Conservation (phyloP, 2,797 vertebrate species). For the Rhinogobio ventralis region DNA sequence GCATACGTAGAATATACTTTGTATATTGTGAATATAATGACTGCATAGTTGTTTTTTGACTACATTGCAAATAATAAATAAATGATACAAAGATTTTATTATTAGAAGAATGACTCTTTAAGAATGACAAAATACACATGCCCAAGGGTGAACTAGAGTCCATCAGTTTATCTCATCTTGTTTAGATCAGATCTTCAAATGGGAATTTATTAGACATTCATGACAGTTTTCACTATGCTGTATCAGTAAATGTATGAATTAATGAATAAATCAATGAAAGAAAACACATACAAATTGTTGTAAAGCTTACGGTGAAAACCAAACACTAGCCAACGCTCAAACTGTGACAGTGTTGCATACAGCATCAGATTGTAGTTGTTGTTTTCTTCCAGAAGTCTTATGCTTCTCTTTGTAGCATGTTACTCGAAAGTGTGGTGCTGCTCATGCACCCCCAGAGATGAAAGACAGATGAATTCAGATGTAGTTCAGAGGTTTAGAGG, state of each 20-base stretch:
- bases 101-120: no score
- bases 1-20: no score
- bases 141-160: neutral
- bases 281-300: neutral
- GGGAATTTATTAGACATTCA: neutral
- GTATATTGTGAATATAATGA: no score
- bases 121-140: no score
- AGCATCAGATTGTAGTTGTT: neutral
- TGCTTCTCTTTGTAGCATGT: constrained; percentile 5
- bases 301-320: neutral
- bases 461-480: constrained; percentile 8
- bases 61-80: no score
- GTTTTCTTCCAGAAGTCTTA: neutral
- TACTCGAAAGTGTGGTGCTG: neutral
- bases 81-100: no score
- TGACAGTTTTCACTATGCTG: neutral
- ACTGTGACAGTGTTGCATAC: neutral
- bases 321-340: neutral
- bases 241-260: neutral
- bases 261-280: neutral
- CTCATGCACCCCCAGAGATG: constrained; percentile 11
- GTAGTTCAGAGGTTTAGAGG: constrained; percentile 6
- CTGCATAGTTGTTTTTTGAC: no score
- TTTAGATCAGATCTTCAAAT: neutral
- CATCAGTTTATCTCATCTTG: neutral